phyloP scores from a whole-genome alignment of 1,140 invertebrate species.

The Callitettix versicolor region DNA sequence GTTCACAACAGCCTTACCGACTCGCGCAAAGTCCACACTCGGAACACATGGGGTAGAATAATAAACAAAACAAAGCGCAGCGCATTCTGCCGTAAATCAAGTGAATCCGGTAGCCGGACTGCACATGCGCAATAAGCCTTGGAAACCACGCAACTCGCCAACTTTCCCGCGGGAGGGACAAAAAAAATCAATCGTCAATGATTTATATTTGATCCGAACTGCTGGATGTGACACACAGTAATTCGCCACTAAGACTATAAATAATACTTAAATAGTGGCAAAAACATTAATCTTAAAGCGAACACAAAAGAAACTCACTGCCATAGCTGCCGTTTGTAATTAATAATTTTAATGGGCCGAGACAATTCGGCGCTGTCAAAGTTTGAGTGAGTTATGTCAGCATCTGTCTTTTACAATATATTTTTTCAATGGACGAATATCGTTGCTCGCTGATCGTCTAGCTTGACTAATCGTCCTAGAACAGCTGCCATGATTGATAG shows the following conservation, averaged over 20 bases:
- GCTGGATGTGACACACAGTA: background rate
- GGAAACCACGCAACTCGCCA: background rate
- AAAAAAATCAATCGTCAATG: constrained; percentile 12
- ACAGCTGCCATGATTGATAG: too few species aligned
- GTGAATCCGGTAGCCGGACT: background rate
- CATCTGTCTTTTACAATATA: constrained; percentile 6
- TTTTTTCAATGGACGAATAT: constrained; percentile 7
- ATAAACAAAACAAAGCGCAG: constrained; percentile 10
- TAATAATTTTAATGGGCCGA: constrained; percentile 14
- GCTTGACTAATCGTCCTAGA: constrained; percentile 7
- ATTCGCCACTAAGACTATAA: constrained; percentile 10
- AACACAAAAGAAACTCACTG: constrained; percentile 10
- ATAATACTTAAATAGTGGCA: constrained; percentile 13
- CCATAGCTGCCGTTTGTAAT: constrained; percentile 2
- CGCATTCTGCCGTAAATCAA: constrained; percentile 1
- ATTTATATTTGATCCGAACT: constrained; percentile 2
- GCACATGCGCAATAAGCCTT: background rate
- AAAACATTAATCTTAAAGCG: constrained; percentile 10
- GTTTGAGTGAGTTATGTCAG: constrained; percentile 15
- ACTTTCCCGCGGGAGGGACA: constrained; percentile 3
- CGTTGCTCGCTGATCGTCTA: constrained; percentile 3
- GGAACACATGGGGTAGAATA: too few species aligned
- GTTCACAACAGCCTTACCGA: too few species aligned
- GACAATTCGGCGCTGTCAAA: constrained; percentile 1
- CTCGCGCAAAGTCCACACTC: too few species aligned